Conservation (phyloP, 2,797 vertebrate species). For the Mycteria americana region DNA sequence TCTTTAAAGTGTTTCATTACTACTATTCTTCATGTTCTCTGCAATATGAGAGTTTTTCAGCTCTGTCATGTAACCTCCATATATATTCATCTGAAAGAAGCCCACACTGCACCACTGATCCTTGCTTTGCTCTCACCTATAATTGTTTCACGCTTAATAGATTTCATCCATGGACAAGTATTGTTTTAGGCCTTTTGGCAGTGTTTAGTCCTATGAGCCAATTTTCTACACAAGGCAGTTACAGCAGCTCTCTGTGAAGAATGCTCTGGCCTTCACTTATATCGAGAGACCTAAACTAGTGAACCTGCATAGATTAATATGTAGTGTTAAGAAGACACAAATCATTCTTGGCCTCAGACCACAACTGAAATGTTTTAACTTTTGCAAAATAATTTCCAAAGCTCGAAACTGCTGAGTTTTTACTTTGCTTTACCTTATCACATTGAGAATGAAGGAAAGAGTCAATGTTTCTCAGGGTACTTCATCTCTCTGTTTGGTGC, state of each 20-base stretch:
- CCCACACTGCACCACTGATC: not conserved
- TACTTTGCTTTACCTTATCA: not conserved
- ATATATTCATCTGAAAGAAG: not conserved
- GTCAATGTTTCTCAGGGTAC: not conserved
- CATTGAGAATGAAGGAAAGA: not conserved
- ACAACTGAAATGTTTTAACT: not conserved
- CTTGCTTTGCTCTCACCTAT: not conserved
- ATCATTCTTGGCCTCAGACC: not conserved
- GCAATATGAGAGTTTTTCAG: not conserved
- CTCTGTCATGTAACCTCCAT: not conserved
- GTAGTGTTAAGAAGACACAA: not conserved
- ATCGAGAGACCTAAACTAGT: not conserved
- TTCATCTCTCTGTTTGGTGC: not conserved
- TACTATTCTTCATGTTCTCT: not conserved
- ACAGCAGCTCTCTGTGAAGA: not conserved
- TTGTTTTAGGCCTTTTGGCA: conserved; percentile 51
- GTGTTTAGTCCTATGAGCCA: not conserved
- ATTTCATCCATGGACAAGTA: conserved; percentile 14
- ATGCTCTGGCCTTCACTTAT: not conserved
- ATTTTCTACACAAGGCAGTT: not conserved
- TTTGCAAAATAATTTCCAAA: not conserved
- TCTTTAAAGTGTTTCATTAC: not conserved
- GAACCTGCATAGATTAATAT: not conserved
- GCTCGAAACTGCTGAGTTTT: not conserved
- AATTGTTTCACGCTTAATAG: conserved; percentile 11